Base-by-base conservation (phyloP, 2,888 invertebrate species). In the Scaptomyza flava region DNA sequence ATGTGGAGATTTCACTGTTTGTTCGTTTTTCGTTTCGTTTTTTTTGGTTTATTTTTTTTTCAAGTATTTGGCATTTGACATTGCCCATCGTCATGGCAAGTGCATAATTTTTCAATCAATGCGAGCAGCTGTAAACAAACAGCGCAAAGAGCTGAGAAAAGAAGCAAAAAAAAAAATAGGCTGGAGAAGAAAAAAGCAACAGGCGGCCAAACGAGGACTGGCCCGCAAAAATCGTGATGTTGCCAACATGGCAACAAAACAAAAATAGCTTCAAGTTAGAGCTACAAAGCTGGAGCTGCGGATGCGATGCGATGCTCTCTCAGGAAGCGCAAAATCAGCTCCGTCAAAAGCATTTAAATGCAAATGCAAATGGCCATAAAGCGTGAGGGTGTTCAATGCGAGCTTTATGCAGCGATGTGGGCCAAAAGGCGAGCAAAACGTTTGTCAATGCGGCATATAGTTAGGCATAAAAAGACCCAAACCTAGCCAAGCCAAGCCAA, bases 61-160 rank as follows among this genome's bases (percentile, higher is more conserved):
- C 11, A 50, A 48, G 60, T 59, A 62, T 78, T 74, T 81, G 85
- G 73, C 81, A 71, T 87, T 87, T 81, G 85, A 87, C 75, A 75
- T 78, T 84, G 85, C 81, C 87, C 88, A 85, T 75, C 82, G 81
- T 76, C 83, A 79, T 88, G 84, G 89, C 83, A 84, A 84, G 83
- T 84, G 83, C 83, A 84, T 84, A 84, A 84, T 84, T 84, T 84
- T 84, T 84, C 83, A 84, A 84, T 84, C 83, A 84, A 88, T 83
- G 81, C 87, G 68, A 86, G 82, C 88, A 83, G 87, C 88, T 88
- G 89, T 88, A 83, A 88, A 60, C 82, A 83, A 87, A 88, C 81
- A 86, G 43, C 76, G 77, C 65, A 20, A 9, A 48, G 17, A 48
- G 69, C 78, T 57, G 56, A 52, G 70, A 48, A 45, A 50, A 17